Percentiles rank a stretch among this genome's conserved stretches.
phyloP scores from a whole-genome alignment of 2,888 invertebrate genomes.

The Ophraella communa region DNA sequence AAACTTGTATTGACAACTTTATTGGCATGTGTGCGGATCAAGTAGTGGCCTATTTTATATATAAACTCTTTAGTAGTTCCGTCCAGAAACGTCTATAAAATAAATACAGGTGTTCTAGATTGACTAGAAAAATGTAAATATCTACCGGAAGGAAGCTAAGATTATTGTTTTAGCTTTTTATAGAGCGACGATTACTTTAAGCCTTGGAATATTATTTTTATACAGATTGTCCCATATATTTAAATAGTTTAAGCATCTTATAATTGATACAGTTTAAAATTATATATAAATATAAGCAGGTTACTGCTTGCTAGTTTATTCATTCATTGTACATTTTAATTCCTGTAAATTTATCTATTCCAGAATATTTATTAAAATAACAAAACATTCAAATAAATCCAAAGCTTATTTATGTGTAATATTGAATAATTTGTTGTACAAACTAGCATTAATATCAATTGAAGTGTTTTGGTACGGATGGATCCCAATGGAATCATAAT shows the following conservation, averaged over 20 bases:
- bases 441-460: not conserved
- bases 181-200: not conserved
- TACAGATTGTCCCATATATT: not conserved
- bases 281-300: no score
- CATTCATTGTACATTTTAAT: no score
- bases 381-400: not conserved
- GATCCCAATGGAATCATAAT: not conserved
- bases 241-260: no score
- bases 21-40: not conserved
- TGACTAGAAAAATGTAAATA: constrained; percentile 1
- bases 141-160: constrained; percentile 15
- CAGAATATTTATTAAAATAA: no score
- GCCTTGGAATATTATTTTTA: not conserved
- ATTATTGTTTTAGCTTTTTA: constrained; percentile 19
- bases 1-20: no score
- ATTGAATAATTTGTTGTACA: not conserved
- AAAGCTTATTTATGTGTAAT: not conserved
- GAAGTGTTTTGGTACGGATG: not conserved
- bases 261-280: no score
- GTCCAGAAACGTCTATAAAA: constrained; percentile 8
- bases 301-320: no score
- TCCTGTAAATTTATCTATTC: no score
- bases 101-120: constrained; percentile 19
- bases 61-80: not conserved
- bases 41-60: not conserved